Conservation (phyloP, 2,797 vertebrate species). For the Poecilia wingei region DNA sequence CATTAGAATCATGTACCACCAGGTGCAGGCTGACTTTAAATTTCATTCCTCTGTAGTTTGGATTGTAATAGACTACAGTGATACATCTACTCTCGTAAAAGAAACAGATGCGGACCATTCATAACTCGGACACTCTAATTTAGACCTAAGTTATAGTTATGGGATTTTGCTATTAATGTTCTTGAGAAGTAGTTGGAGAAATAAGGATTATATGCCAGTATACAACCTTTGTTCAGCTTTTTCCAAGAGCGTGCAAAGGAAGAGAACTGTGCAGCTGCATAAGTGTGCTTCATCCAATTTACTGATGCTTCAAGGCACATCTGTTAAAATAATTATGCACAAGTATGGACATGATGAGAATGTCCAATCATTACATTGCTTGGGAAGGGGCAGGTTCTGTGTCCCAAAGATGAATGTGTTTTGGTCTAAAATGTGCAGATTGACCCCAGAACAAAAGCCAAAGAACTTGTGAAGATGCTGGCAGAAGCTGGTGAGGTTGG, state of each 20-base stretch:
- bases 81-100: conserved; percentile 57
- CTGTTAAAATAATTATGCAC: no score
- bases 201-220: conserved; percentile 10
- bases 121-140: conserved; percentile 45
- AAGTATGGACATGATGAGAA: no score
- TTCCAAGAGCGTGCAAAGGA: background rate
- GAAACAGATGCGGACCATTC: conserved; percentile 66
- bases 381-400: no score
- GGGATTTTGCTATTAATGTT: conserved; percentile 26
- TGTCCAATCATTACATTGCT: no score
- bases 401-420: background rate
- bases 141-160: conserved; percentile 41
- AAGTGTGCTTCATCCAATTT: no score
- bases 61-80: conserved; percentile 52
- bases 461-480: no score
- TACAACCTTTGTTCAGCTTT: background rate
- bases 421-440: background rate
- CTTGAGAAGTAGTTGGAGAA: conserved; percentile 28
- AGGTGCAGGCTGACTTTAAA: conserved; percentile 49
- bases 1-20: conserved; percentile 45
- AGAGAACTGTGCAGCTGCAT: no score
- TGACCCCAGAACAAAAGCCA: no score
- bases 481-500: no score
- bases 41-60: conserved; percentile 44
- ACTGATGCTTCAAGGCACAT: no score